Evolutionary conservation across 2,797 vertebrate species (phyloP).

Genomic region (Podarcis siculus): DNA sequence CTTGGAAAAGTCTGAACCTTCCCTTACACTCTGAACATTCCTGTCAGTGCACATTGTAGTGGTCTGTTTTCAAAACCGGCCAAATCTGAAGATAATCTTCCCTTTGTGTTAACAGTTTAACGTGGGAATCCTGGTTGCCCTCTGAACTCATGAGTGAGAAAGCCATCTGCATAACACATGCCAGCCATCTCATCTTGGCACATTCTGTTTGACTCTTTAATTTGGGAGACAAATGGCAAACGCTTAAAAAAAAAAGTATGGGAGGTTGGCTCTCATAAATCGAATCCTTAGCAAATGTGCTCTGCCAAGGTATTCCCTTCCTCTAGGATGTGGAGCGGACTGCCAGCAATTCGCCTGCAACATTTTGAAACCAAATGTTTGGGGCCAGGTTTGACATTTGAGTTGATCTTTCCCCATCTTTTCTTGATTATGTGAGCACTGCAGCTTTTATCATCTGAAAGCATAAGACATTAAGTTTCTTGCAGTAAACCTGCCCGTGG

Average conservation of each 20-base stretch:
- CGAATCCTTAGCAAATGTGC: rapidly evolving
- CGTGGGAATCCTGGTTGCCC: not conserved
- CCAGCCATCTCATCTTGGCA: rapidly evolving
- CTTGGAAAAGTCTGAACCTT: rapidly evolving
- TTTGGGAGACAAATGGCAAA: slow-evolving; percentile 21
- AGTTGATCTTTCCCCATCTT: slow-evolving; percentile 30
- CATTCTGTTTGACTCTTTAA: slow-evolving; percentile 9
- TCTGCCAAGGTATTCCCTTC: slow-evolving; percentile 61
- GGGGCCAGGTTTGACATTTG: slow-evolving; percentile 46
- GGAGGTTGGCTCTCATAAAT: slow-evolving; percentile 5
- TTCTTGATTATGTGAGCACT: slow-evolving; percentile 34
- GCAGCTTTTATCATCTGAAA: slow-evolving; percentile 35
- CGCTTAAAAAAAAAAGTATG: not conserved
- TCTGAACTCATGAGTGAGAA: not conserved
- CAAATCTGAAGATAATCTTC: not conserved
- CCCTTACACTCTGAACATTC: not conserved
- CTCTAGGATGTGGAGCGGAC: slow-evolving; percentile 43
- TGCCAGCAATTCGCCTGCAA: slow-evolving; percentile 57
- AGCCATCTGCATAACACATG: not conserved
- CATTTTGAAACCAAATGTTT: slow-evolving; percentile 39
- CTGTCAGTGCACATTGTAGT: rapidly evolving
- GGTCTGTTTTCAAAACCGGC: not conserved
- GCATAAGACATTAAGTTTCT: slow-evolving; percentile 19
- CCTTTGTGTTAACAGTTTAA: not conserved
- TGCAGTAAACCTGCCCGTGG: not conserved